Evolutionary conservation across 2,888 invertebrate species (phyloP), one percentile per base, ranked within the genome.

Genomic region (Caenorhabditis drosophilae): DNA sequence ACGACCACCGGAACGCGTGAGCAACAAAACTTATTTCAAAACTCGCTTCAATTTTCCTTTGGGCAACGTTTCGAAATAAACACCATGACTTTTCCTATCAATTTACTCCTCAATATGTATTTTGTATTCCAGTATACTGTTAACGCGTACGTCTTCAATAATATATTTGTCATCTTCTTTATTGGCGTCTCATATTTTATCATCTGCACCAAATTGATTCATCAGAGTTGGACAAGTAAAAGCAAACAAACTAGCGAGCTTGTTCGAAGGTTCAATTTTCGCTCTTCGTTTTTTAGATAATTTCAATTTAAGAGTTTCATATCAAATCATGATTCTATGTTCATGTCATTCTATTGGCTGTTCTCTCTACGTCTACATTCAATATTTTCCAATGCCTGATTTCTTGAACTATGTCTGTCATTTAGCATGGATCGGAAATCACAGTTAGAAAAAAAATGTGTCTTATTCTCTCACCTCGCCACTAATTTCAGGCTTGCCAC

Each of bases 351-450:
- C 64, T 49, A 50, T 64, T 31, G 69, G 64, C 34, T 69, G 69
- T 27, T 64, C 58, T 26, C 48, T 69, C 11, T 69, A 69, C 47
- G 69, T 69, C 23, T 64, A 64, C 36, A 64, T 59, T 20, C 69
- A 69, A 46, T 69, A 66, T 23, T 64, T 69, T 31, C 42, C 34
- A 44, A 61, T 69, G 41, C 64, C 69, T 2, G 50, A 54, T 15
- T 47, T 61, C 9, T 35, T 69, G 7, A 64, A 44, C 27, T 49
- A 59, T 22, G 46, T 69, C 6, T 58, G 61, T 23, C 60, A 69
- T 48, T 44, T 69, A 25, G 69, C 69, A 11, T 69, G 69, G 69
- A 69, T 69, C 36, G 69, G 69, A 2, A 69, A 69, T 46, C 69
- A 69, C 41, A 58, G 68, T 64, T n/a, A n/a, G n/a, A n/a, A n/a